These are phyloP conservation scores for Eupithecia pulchellata DNA, from an alignment of 2,888 invertebrate genomes.

Conservation along the genomic window DNA sequence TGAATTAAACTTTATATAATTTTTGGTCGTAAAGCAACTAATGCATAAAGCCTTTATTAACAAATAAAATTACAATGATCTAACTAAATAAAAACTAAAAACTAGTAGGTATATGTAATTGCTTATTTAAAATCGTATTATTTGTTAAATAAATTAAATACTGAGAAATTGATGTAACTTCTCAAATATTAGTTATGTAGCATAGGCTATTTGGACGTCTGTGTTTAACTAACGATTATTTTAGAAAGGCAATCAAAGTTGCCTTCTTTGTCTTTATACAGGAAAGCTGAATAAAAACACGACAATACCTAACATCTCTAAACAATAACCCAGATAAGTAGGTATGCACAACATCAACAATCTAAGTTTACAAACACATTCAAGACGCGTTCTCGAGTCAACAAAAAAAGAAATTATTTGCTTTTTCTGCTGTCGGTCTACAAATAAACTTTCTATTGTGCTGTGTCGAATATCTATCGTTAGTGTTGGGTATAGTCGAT, in stretches of 20 bases:
- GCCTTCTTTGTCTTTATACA: background rate
- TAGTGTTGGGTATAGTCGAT: conserved; percentile 53
- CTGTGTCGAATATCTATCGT: conserved; percentile 76
- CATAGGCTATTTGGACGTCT: too few species aligned
- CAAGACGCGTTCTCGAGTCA: conserved; percentile 23
- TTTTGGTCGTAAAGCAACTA: too few species aligned
- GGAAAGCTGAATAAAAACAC: background rate
- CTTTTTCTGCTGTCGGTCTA: conserved; percentile 65
- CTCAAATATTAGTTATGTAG: too few species aligned
- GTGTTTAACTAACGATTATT: background rate
- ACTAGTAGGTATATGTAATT: too few species aligned
- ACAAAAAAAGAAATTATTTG: conserved; percentile 49
- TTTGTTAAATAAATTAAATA: too few species aligned
- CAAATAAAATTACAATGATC: too few species aligned
- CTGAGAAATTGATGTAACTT: too few species aligned
- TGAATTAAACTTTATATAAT: too few species aligned
- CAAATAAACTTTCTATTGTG: conserved; percentile 84
- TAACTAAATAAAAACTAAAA: too few species aligned
- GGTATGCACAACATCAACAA: conserved; percentile 3
- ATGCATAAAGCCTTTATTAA: too few species aligned
- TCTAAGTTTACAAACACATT: conserved; percentile 27
- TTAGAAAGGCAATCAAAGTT: background rate
- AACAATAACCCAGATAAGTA: background rate
- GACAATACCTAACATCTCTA: background rate
- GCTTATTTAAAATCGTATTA: too few species aligned